phyloP scores from a whole-genome alignment of 37 sponge, comb jelly and placozoan species.

The Beroe ovata region DNA sequence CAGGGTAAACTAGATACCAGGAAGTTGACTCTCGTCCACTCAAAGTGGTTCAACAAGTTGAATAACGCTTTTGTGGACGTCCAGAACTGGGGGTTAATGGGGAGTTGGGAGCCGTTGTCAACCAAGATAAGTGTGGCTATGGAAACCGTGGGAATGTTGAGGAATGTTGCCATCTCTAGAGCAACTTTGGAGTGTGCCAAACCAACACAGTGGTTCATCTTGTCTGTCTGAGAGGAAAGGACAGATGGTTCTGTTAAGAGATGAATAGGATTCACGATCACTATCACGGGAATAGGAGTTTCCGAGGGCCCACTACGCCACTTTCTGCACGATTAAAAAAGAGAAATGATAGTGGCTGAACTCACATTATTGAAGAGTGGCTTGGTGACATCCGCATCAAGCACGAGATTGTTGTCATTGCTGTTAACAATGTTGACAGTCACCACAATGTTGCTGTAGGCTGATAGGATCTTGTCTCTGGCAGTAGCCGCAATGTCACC shows the following conservation, averaged over 20 bases:
- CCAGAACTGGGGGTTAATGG: slow-evolving; percentile 27
- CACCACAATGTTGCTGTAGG: neutral
- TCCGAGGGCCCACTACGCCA: too few species aligned
- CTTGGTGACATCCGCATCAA: slow-evolving; percentile 5
- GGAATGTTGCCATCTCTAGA: slow-evolving; percentile 51
- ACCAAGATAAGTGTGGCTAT: neutral
- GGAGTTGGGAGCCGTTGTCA: slow-evolving; percentile 31
- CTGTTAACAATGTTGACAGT: neutral
- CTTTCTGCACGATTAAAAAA: too few species aligned
- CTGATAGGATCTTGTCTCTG: neutral
- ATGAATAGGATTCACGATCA: too few species aligned
- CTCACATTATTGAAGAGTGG: slow-evolving; percentile 13
- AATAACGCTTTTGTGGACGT: slow-evolving; percentile 16
- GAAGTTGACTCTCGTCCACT: slow-evolving; percentile 36
- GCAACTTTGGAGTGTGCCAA: slow-evolving; percentile 4
- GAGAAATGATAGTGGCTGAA: too few species aligned
- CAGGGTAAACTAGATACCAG: slow-evolving; percentile 19
- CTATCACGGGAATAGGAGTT: too few species aligned
- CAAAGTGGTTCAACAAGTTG: slow-evolving; percentile 21
- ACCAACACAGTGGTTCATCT: slow-evolving; percentile 11
- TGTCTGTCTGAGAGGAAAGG: neutral
- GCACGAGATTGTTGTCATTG: neutral
- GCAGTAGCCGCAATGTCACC: neutral
- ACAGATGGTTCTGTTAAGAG: too few species aligned
- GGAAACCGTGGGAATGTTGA: slow-evolving; percentile 2